Evolutionary conservation across 1,140 invertebrate species (phyloP).

Genomic region (Lepidurus apus): DNA sequence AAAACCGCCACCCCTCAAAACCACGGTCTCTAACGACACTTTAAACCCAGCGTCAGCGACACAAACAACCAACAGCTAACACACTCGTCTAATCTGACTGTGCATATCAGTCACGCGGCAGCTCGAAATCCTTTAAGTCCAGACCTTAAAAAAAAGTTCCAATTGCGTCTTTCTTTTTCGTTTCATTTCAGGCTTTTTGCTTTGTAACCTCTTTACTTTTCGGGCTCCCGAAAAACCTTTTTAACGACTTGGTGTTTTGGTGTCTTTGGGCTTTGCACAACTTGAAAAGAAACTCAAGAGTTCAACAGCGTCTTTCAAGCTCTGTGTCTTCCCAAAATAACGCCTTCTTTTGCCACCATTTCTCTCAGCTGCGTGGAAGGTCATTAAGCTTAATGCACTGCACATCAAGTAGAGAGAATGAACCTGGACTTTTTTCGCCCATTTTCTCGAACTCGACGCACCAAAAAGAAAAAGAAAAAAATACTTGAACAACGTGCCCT

Average conservation of each 20-base stretch:
- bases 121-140: not conserved
- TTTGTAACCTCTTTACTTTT: not conserved
- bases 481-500: not conserved
- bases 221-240: not conserved
- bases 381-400: slow-evolving; percentile 19
- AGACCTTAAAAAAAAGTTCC: not conserved
- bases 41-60: too few relatives aligned
- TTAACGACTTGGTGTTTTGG: slow-evolving; percentile 6
- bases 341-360: not conserved
- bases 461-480: not conserved
- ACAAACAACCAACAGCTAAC: too few relatives aligned
- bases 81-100: not conserved
- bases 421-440: not conserved
- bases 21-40: too few relatives aligned
- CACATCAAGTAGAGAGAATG: not conserved
- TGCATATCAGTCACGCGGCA: slow-evolving; percentile 1
- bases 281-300: not conserved
- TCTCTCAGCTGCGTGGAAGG: not conserved
- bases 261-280: not conserved
- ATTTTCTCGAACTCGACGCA: not conserved
- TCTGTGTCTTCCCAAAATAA: not conserved
- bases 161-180: not conserved
- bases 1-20: too few relatives aligned
- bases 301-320: not conserved
- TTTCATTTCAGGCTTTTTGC: not conserved